These are phyloP conservation scores for Branchipolynoe longqiensis DNA, from an alignment of 2,888 invertebrate species.

Conservation along the genomic window DNA sequence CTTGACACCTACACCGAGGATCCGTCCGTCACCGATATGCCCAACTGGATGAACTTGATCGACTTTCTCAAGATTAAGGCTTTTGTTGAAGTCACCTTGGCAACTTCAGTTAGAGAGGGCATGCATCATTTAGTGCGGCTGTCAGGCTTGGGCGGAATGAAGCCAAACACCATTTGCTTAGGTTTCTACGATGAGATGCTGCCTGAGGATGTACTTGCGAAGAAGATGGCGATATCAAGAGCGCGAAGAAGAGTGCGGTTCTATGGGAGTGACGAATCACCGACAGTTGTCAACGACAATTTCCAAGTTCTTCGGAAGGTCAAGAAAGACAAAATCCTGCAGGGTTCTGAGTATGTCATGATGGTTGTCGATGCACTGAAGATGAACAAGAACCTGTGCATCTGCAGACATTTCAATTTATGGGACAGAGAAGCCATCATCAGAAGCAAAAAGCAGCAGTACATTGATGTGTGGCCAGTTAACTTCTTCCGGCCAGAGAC, in stretches of 20 bases:
- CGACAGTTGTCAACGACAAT: constrained; percentile 25
- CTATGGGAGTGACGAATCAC: constrained; percentile 25
- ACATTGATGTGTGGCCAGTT: constrained; percentile 98
- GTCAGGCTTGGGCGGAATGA: constrained; percentile 99
- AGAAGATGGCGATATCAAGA: neutral
- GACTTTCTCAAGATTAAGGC: constrained; percentile 95
- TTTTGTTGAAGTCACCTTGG: constrained; percentile 96
- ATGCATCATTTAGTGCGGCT: constrained; percentile 94
- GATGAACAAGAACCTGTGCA: constrained; percentile 96
- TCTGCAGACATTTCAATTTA: constrained; percentile 94
- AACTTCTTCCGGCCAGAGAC: constrained; percentile 92
- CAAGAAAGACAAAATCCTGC: constrained; percentile 68
- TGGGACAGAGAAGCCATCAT: constrained; percentile 90
- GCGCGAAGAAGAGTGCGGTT: constrained; percentile 10
- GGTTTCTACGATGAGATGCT: constrained; percentile 92
- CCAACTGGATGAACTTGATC: constrained; percentile 95
- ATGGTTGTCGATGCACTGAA: constrained; percentile 93
- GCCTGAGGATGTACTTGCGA: constrained; percentile 85
- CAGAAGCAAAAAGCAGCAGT: constrained; percentile 84
- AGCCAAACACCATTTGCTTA: constrained; percentile 95
- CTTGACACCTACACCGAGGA: constrained; percentile 85
- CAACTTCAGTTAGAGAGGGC: constrained; percentile 92
- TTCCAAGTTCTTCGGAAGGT: constrained; percentile 69
- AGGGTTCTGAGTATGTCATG: constrained; percentile 88
- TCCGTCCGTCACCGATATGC: constrained; percentile 89